Percentiles rank a stretch among this genome's conserved stretches.
Evolutionary conservation across 2,797 vertebrate species (phyloP).

Genomic region (Centropyge bicolor): DNA sequence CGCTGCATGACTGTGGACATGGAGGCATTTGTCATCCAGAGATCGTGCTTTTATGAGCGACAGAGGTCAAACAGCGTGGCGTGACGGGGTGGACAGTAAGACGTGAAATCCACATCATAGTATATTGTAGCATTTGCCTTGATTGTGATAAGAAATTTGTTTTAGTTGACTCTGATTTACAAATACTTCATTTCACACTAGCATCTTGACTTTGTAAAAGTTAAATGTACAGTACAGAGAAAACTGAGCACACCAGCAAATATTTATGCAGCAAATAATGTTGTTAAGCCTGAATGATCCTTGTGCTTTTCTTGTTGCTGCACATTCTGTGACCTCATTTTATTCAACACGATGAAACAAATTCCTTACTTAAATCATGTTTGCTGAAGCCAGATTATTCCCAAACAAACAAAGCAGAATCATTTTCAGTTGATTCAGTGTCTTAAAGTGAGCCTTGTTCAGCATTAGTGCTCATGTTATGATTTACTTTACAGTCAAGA

Average conservation of each 20-base stretch:
- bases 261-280: neutral
- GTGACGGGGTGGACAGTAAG: neutral
- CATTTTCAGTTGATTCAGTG: neutral
- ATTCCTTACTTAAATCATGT: neutral
- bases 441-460: neutral
- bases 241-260: slow-evolving; percentile 5
- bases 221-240: neutral
- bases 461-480: neutral
- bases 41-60: neutral
- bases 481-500: neutral
- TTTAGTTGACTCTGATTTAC: neutral
- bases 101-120: neutral
- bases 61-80: neutral
- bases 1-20: neutral
- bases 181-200: neutral
- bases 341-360: neutral
- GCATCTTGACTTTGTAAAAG: neutral
- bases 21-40: neutral
- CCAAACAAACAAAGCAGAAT: neutral
- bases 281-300: neutral
- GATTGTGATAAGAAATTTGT: neutral
- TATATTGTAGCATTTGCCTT: neutral
- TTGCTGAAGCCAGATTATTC: slow-evolving; percentile 4
- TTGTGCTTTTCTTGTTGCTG: neutral
- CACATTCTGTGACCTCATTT: neutral